Evolutionary conservation across 2,113 vertebrate genomes (phyloP), one percentile per base, ranked within the genome.

Genomic region (Rattus rattus): DNA sequence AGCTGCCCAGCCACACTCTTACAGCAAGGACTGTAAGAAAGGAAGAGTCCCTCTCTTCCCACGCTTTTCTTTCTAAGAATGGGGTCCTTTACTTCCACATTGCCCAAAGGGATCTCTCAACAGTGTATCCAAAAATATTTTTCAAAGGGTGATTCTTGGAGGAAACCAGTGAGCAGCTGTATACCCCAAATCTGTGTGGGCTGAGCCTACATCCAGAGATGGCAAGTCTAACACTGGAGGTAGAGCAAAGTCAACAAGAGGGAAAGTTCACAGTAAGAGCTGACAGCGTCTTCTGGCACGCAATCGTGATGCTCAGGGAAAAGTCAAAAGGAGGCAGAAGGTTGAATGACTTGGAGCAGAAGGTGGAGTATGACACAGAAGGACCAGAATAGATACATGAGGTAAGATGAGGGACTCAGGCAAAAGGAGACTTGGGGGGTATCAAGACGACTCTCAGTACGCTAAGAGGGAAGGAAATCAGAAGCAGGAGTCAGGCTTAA

Each of bases 391-490:
- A 14, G 72, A 59, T 30, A 16, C 1, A 33, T 1, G 4, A 11
- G 2, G 19, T 77, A 39, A 76, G 28, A 59, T 30, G 26, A 61
- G 47, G 2, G 43, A 22, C 49, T 30, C 26, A 61, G 12, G 2
- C 30, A 79, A 36, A 13, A 13, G 17, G 30, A 81, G 39, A 13
- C 28, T 28, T 39, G 3, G 36, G 49, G 36, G 36, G 4, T 3
- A 16, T n/a, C 1, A 24, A 14, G 39, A 6, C 1, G 12, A 52
- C 14, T 6, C 49, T 49, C 8, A 47, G 86, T 80, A 28, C 0
- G 26, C n/a, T 10, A 22, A 2, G 26, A 56, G 3, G 47, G 26
- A 70, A 59, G 79, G 9, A 73, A 49, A 7, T 0, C 2, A 4
- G 39, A 4, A 28, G 11, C 11, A 79, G 30, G 3, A 12, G 16